Evolutionary conservation across 2,113 vertebrate species (phyloP).

Genomic region (Hemibagrus wyckioides): DNA sequence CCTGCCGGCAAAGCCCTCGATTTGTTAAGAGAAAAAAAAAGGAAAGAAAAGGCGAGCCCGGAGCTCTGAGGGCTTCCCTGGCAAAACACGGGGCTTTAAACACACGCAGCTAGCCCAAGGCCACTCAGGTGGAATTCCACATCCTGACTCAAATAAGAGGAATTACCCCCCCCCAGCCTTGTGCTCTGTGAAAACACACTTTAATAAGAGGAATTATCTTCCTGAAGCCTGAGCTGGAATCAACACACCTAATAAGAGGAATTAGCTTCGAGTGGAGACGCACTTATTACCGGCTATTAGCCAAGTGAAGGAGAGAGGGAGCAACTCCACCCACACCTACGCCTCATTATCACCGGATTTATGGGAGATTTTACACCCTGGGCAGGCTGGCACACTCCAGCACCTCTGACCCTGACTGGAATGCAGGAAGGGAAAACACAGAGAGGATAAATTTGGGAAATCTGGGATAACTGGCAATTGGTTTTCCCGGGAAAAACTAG

Average conservation of each 20-base stretch:
- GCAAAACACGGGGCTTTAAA: slow-evolving; percentile 79
- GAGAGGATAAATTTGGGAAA: slow-evolving; percentile 30
- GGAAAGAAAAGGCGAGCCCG: slow-evolving; percentile 65
- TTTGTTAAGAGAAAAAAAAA: slow-evolving; percentile 69
- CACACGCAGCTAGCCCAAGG: slow-evolving; percentile 70
- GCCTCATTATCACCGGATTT: slow-evolving; percentile 75
- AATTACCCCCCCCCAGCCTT: slow-evolving; percentile 30
- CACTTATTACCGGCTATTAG: slow-evolving; percentile 71
- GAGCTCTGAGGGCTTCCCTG: slow-evolving; percentile 77
- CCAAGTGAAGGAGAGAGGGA: slow-evolving; percentile 44
- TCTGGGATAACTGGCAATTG: neutral
- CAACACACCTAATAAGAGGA: slow-evolving; percentile 42
- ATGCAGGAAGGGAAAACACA: slow-evolving; percentile 73
- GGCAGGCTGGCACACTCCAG: slow-evolving; percentile 59
- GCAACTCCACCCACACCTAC: slow-evolving; percentile 63
- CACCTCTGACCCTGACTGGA: slow-evolving; percentile 71
- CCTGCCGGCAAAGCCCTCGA: slow-evolving; percentile 79
- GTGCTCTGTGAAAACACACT: slow-evolving; percentile 57
- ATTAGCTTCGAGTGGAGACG: slow-evolving; percentile 36
- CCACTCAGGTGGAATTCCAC: slow-evolving; percentile 55
- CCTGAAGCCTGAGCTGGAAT: slow-evolving; percentile 20
- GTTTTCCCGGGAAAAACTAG: neutral
- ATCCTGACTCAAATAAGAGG: slow-evolving; percentile 51
- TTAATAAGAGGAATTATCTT: slow-evolving; percentile 63
- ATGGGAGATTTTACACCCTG: slow-evolving; percentile 70